Evolutionary conservation across 2,113 vertebrate genomes (phyloP), one percentile per base, ranked within the genome.

Genomic region (Galemys pyrenaicus): DNA sequence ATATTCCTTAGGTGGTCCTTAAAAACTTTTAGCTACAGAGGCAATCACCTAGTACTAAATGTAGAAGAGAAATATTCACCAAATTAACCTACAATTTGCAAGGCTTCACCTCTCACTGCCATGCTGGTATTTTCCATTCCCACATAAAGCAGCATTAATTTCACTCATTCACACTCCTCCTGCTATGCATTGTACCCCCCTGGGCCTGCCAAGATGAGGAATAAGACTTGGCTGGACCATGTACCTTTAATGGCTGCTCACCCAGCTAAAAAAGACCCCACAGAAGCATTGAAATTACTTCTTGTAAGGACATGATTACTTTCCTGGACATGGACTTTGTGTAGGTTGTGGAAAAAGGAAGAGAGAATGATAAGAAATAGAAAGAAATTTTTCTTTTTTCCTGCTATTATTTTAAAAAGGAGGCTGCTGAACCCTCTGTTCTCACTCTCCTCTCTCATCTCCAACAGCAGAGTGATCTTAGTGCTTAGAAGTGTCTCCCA

Each of bases 221-320:
- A 20, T 1, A n/a, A 5, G 64, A 51, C 8, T 30, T n/a, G 30
- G 19, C 17, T 0, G 0, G 44, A 9, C 28, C 2, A 0, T 46
- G 35, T 70, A 70, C 7, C 22, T 71, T 56, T 68, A 87, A 85
- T 39, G 6, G 49, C 24, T 87, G 4, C 39, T 89, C 67, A 39
- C 58, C 20, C 39, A 10, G 24, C 49, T 68, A 56, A 51, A 64
- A 32, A 68, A 89, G 35, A 68, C 17, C 79, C 32, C 26, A 41
- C 2, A 0, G 28, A 67, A 41, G 32, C 37, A n/a, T 49, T 19
- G 58, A 93, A 81, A 91, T 78, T 32, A 35, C 32, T 68, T 94
- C 39, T 91, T 67, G 35, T 68, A 89, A 81, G 37, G 22, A 64
- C 28, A 64, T 68, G 87, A 95, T 89, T 77, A 41, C 60, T 94